phyloP scores from a whole-genome alignment of 2,888 invertebrate genomes.

The Metallyticus violacea region DNA sequence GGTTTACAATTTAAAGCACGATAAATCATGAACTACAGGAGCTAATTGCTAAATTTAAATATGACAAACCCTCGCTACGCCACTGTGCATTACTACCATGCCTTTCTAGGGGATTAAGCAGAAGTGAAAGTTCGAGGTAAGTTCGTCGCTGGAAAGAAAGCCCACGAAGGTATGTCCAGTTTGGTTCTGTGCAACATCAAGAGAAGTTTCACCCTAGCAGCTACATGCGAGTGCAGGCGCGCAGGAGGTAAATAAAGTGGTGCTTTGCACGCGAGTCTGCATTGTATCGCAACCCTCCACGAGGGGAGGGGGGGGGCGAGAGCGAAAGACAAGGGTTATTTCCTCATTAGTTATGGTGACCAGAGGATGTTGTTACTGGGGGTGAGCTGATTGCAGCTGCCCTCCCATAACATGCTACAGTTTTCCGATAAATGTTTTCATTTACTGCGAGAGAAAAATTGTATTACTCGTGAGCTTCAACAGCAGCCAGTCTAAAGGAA shows the following conservation, averaged over 20 bases:
- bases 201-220: background rate
- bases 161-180: background rate
- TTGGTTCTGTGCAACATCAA: background rate
- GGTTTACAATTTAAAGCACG: too few relatives aligned
- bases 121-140: background rate
- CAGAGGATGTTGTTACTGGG: background rate
- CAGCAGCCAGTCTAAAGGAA: background rate
- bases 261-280: slow-evolving; percentile 3
- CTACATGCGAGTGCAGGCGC: too few relatives aligned
- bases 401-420: background rate
- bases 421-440: background rate
- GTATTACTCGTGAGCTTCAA: background rate
- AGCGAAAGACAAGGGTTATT: background rate
- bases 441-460: background rate
- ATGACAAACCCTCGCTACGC: too few relatives aligned
- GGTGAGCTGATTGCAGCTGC: background rate
- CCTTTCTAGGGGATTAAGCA: too few relatives aligned
- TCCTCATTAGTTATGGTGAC: slow-evolving; percentile 13
- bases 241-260: slow-evolving; percentile 1
- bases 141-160: background rate
- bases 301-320: background rate
- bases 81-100: too few relatives aligned
- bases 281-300: background rate
- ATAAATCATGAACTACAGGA: too few relatives aligned
- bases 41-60: too few relatives aligned